Evolutionary conservation across 2,113 vertebrate species (phyloP), one percentile per base, ranked within the genome.

Genomic region (Mobula hypostoma): DNA sequence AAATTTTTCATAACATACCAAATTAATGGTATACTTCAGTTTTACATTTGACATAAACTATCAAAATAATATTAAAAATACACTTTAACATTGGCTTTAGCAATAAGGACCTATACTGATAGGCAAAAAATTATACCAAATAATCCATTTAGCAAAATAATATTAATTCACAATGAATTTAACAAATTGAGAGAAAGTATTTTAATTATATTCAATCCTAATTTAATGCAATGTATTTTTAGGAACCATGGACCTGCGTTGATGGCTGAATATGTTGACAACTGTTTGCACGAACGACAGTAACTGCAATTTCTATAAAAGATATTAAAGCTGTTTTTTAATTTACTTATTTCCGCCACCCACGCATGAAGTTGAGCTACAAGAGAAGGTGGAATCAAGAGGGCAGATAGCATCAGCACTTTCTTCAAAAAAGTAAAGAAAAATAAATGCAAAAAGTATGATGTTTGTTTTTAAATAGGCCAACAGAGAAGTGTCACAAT

Each of bases 261-360:
- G 2, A 32, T 83, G 7, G 29, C 17, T 80, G 36, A 80, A 80
- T 36, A 83, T 48, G 48, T 83, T 83, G 80, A 83, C 19, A 40
- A 83, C 21, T 56, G 48, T 1, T 56, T 56, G 21, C 19, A 82
- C 17, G 61, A 63, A 63, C 29, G 14, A 5, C 61, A 92, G 19
- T 11, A 40, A 72, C 36, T 92, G 66, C 36, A 24, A 72, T 92
- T 70, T 92, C 70, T 92, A 70, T 2, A 11, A 70, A 70, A 70
- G 17, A 70, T 15, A 70, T 92, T 9, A 27, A 72, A 92, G 48
- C 12, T 48, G 15, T 92, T 66, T 68, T 92, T 70, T 92, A 66
- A 48, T 74, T 40, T 40, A 48, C 90, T 72, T 66, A 70, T 40
- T 92, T 92, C 90, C 66, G 90, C 90, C 90, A 72, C 90, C 90